Evolutionary conservation across 2,113 vertebrate species (phyloP), one percentile per base, ranked within the genome.

Genomic region (Talpa occidentalis): DNA sequence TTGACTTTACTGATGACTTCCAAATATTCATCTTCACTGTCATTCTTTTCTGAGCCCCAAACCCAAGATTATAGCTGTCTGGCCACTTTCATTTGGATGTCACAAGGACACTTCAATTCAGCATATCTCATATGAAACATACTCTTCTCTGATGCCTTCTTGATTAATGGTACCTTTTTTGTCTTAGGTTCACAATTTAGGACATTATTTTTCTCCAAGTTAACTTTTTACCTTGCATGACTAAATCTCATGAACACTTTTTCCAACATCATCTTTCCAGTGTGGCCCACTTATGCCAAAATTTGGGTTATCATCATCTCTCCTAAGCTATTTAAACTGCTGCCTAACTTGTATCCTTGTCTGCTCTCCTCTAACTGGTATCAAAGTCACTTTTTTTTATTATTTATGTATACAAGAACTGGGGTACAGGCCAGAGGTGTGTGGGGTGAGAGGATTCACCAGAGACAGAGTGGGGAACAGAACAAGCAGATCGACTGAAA

Each of bases 211-310:
- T 88, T 26, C 42, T 88, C 44, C 24, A 79, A 30, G 28, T 49
- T 89, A 60, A 49, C 32, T 47, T 83, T 70, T 74, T 49, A 24
- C 14, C 56, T 17, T 74, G 66, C 11, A 10, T 80, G 17, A 35
- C 37, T 76, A 93, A 83, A 37, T 84, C 22, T 87, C 54, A 56
- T 40, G 21, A 94, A 91, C 54, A 80, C 10, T 64, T 90, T 60
- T n/a, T 84, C 35, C 21, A 87, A 21, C 10, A 72, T 47, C 67
- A 66, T 67, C 90, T 90, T 90, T 85, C 24, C 12, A 24, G 2
- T n/a, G n/a, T 88, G 60, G 21, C 28, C 11, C 66, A 54, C 15
- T 85, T 92, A 52, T 44, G 69, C 47, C 5, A 32, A 86, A 73
- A 54, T 10, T 64, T 62, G n/a, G n/a, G 19, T 26, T 21, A 42